Evolutionary conservation across 2,113 vertebrate species (phyloP).

Genomic region (Spermophilus dauricus): DNA sequence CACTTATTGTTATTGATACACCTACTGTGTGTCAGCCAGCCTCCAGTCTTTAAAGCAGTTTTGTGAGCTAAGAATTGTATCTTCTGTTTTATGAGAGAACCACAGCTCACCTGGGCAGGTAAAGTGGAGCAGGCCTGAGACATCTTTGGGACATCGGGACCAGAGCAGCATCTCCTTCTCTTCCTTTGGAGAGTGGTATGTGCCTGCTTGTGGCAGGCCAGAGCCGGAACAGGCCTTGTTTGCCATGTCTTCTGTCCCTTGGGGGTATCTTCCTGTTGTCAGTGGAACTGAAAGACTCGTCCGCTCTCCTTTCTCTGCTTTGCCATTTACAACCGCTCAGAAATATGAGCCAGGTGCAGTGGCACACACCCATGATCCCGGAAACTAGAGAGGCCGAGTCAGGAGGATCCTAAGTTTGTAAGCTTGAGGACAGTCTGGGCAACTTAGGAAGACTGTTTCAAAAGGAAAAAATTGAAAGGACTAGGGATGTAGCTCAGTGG

Average conservation of each 20-base stretch:
- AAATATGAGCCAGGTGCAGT: background rate
- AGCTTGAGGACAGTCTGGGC: too few relatives aligned
- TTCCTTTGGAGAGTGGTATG: rapidly evolving
- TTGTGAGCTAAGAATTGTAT: background rate
- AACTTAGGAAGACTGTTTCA: too few relatives aligned
- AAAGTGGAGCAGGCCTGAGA: background rate
- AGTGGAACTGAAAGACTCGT: too few relatives aligned
- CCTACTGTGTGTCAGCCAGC: background rate
- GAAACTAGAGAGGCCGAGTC: too few relatives aligned
- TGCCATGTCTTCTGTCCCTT: background rate
- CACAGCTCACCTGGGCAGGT: background rate
- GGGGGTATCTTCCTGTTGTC: background rate
- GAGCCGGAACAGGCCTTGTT: background rate
- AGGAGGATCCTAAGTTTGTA: too few relatives aligned
- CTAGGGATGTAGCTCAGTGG: too few relatives aligned
- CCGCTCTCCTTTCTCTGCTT: background rate
- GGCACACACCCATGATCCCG: too few relatives aligned
- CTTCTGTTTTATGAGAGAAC: background rate
- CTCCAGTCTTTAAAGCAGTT: background rate
- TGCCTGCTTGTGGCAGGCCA: background rate
- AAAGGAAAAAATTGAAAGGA: too few relatives aligned
- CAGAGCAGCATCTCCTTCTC: background rate
- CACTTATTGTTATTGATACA: background rate
- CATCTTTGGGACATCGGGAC: background rate
- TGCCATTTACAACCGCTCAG: background rate